Evolutionary conservation across 2,888 invertebrate genomes (phyloP).

Genomic region (Marronus borbonicus): DNA sequence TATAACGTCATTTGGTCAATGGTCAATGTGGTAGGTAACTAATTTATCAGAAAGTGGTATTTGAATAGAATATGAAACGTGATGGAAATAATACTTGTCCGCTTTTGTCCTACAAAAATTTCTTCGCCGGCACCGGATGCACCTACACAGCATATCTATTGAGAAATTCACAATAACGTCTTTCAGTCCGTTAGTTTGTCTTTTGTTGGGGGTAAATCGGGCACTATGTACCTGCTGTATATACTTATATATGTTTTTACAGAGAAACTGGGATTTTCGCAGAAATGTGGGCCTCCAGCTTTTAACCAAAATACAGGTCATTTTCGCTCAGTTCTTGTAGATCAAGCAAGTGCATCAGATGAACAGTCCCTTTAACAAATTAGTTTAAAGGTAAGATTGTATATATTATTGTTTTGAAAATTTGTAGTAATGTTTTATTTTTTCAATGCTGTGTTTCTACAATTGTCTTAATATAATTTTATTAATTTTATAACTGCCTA

Average conservation of each 20-base stretch:
- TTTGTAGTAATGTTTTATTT: background rate
- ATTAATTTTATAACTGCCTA: no score
- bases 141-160: background rate
- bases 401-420: background rate
- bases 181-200: background rate
- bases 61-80: background rate
- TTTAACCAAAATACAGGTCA: background rate
- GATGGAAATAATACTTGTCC: background rate
- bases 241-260: background rate
- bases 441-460: background rate
- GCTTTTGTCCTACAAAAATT: background rate
- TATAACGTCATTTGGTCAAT: background rate
- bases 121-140: no score
- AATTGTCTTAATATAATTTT: no score
- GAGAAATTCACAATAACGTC: background rate
- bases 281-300: background rate
- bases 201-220: background rate
- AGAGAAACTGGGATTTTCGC: background rate
- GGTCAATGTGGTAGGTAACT: background rate
- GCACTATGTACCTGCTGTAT: background rate
- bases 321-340: background rate
- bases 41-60: no score
- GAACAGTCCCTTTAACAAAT: background rate
- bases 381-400: background rate
- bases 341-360: background rate